Base-by-base conservation (phyloP, 2,797 vertebrate genomes). In the Phalanger gymnotis region DNA sequence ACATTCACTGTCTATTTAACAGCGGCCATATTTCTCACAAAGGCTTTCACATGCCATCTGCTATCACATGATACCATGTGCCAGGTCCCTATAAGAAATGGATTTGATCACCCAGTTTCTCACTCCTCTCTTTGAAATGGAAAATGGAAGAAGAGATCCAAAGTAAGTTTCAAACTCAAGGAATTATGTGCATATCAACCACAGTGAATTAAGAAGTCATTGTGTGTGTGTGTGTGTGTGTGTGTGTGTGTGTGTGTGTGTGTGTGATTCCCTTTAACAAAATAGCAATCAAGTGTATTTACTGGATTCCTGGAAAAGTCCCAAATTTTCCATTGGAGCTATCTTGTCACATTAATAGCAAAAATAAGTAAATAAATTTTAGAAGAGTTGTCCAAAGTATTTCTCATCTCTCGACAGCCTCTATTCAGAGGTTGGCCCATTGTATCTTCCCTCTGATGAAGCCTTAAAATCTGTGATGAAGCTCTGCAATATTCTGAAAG, bases 41-140 rank as follows among this genome's bases (percentile, higher is more conserved):
- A 54, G 96, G 90, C 95, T 98, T 98, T 98, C 97, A 96, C 97
- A 95, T 93, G 96, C 95, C 96, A 96, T 96, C 95, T 98, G 53
- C 98, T 95, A 92, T 97, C 95, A 97, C 96, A 97, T 92, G 94
- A 81, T 93, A 95, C 40, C 95, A 93, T 81, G 90, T 92, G 89
- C 97, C 96, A 97, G 96, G 95, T 94, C 96, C 94, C 94, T 93
- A 91, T 93, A 97, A 81, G 89, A 97, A 97, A 61, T 92, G 27
- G 66, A 94, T 97, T 95, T 95, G 90, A 94, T 97, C 97, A 81
- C 61, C 19, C 92, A 9, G 34, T 96, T 96, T 96, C 97, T 97
- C 97, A 92, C 81, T 58, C 30, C 54, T 98, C 91, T 97, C 97
- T 98, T 97, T 96, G 93, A 98, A 97, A 95, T 53, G n/a, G 91